These are phyloP conservation scores for Netelia melanura DNA, from an alignment of 2,888 invertebrate species.

Conservation along the genomic window DNA sequence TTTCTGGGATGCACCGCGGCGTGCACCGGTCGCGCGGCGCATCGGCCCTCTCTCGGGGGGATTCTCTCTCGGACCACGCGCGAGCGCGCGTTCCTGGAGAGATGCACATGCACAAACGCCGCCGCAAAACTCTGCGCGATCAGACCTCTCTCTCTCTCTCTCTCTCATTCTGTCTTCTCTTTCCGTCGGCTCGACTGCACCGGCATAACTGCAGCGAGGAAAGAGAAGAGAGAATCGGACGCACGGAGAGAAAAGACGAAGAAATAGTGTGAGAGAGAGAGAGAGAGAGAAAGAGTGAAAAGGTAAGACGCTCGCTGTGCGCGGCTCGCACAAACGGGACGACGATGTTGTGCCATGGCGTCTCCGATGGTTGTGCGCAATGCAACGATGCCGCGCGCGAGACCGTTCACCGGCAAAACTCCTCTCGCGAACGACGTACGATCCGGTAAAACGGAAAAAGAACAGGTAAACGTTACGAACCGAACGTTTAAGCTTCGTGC, in stretches of 20 bases:
- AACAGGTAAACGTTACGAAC: background rate
- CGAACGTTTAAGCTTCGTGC: too few species aligned
- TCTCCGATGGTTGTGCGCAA: slow-evolving; percentile 23
- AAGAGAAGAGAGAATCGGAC: slow-evolving; percentile 25
- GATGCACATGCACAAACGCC: slow-evolving; percentile 47
- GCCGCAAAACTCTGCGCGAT: slow-evolving; percentile 27
- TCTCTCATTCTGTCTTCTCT: slow-evolving; percentile 33
- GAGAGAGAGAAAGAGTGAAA: slow-evolving; percentile 7
- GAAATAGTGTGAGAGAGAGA: background rate
- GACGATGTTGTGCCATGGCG: slow-evolving; percentile 57
- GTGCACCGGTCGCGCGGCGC: slow-evolving; percentile 37
- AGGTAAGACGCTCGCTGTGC: slow-evolving; percentile 45
- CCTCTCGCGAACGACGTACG: background rate
- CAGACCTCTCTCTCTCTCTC: slow-evolving; percentile 24
- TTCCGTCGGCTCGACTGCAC: slow-evolving; percentile 53
- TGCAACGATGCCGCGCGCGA: background rate
- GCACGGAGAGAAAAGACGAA: slow-evolving; percentile 24
- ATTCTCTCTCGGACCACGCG: slow-evolving; percentile 43
- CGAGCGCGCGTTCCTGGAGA: slow-evolving; percentile 31
- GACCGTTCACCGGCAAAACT: background rate
- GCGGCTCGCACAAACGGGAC: slow-evolving; percentile 68
- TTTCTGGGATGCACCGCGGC: slow-evolving; percentile 32
- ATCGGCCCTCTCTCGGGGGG: slow-evolving; percentile 44
- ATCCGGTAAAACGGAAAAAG: background rate
- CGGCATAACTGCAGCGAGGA: slow-evolving; percentile 26